A percentile compares a stretch with the other conserved stretches of the same genome.
Evolutionary conservation across 1,140 invertebrate genomes (phyloP).

Genomic region (Neocloeon triangulifer): DNA sequence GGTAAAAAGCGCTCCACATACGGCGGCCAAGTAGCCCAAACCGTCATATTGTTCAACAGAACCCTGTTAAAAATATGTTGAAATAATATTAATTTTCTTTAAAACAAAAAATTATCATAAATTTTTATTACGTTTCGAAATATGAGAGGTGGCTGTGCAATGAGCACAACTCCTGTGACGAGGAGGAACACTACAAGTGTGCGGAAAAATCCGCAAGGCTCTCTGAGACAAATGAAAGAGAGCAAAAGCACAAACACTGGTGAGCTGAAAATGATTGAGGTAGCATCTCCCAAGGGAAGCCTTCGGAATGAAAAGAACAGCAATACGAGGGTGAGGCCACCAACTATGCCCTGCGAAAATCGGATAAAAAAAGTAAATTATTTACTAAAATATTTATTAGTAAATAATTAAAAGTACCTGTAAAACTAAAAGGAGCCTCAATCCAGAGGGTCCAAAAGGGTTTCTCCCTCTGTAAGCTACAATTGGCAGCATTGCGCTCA

Average conservation of each 20-base stretch:
- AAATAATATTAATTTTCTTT: no score
- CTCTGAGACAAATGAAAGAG: constrained; percentile 26
- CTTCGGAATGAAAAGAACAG: constrained; percentile 27
- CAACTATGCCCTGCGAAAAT: constrained; percentile 21
- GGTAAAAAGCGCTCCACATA: constrained; percentile 23
- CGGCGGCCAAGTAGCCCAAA: constrained; percentile 21
- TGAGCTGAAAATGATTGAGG: constrained; percentile 31
- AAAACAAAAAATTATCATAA: no score
- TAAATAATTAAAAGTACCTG: constrained; percentile 15
- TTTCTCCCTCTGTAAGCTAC: constrained; percentile 15
- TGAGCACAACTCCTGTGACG: constrained; percentile 24
- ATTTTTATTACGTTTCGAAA: constrained; percentile 13
- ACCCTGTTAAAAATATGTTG: constrained; percentile 2
- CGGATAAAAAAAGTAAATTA: no score
- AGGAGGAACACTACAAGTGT: constrained; percentile 23
- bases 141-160: constrained; percentile 26
- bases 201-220: constrained; percentile 27
- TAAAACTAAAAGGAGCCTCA: constrained; percentile 18
- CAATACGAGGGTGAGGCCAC: constrained; percentile 22
- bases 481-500: constrained; percentile 17
- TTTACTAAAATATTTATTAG: constrained; percentile 4
- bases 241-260: constrained; percentile 28
- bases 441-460: constrained; percentile 19
- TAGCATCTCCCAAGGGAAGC: constrained; percentile 29
- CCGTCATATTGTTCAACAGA: constrained; percentile 15